These are phyloP conservation scores for Bombycilla garrulus DNA, from an alignment of 2,113 vertebrate genomes.

Conservation along the genomic window DNA sequence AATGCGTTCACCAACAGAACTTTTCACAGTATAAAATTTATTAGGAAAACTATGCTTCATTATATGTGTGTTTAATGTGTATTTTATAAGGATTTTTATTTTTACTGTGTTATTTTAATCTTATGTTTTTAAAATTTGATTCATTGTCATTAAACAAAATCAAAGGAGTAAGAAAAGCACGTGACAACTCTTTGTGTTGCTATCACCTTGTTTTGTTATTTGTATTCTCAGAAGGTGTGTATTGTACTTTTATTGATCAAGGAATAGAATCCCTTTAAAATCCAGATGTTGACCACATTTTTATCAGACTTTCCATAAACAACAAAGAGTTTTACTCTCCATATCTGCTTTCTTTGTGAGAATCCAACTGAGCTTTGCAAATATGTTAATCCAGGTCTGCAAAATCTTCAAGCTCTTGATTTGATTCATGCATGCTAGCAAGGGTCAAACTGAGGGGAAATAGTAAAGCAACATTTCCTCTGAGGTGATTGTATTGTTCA, in stretches of 20 bases:
- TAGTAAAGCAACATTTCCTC: constrained; percentile 22
- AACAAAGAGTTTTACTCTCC: constrained; percentile 56
- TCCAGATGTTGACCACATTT: constrained; percentile 73
- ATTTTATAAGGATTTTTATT: constrained; percentile 53
- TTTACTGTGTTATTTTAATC: constrained; percentile 51
- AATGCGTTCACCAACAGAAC: not conserved
- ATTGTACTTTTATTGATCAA: constrained; percentile 69
- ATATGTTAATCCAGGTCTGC: constrained; percentile 59
- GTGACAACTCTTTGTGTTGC: constrained; percentile 50
- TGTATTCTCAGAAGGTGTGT: constrained; percentile 65
- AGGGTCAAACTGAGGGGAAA: constrained; percentile 54
- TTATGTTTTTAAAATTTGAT: constrained; percentile 47
- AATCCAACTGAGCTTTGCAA: constrained; percentile 50
- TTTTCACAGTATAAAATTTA: constrained; percentile 16
- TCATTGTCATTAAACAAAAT: constrained; percentile 27
- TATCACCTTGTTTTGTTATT: constrained; percentile 68
- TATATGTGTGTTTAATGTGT: constrained; percentile 16
- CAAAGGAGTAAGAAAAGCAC: constrained; percentile 55
- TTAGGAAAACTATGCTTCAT: not conserved
- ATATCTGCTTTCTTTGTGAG: constrained; percentile 48
- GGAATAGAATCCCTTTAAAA: constrained; percentile 53
- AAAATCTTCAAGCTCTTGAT: constrained; percentile 63
- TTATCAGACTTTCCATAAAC: constrained; percentile 59
- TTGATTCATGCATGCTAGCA: constrained; percentile 35
- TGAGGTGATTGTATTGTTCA: constrained; percentile 16